Base-by-base conservation (phyloP, 2,888 invertebrate species). In the Cistogaster globosa region DNA sequence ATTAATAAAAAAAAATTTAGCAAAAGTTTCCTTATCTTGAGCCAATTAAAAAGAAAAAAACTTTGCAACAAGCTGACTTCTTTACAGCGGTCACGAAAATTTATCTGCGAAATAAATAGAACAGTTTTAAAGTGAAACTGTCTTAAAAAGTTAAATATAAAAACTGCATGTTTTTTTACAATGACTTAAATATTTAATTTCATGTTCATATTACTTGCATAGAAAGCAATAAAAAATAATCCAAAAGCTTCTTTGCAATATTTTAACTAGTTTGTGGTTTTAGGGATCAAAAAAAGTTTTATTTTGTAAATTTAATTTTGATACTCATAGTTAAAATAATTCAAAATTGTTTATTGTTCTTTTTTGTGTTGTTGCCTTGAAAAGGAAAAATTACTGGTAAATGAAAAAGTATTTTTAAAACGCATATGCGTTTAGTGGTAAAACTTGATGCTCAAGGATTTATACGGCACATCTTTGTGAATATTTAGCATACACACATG, bases 241-340 rank as follows among this genome's bases (percentile, higher is more conserved):
- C 55, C 20, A 57, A 65, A 72, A 48, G 57, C 72, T 72, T 65
- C 65, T 58, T 57, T 38, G 48, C 36, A 72, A 72, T 72, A 67
- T 72, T 72, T 72, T 42, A 80, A 67, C 65, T 80, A n/a, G n/a
- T n/a, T n/a, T 72, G 79, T 32, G 79, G 79, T 55, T 68, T 22
- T n/a, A 38, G 58, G 65, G 26, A 32, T 67, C 48, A 48, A 58
- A 18, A 16, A 57, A 67, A 38, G 18, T 80, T 60, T 67, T 67
- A 38, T 72, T 74, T n/a, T n/a, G n/a, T n/a, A n/a, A n/a, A n/a
- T n/a, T n/a, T n/a, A n/a, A n/a, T n/a, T n/a, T 74, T 42, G 42
- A 51, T 65, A 63, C 42, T 78, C 63, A 79, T 62, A 77, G 72
- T 68, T 80, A 63, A 84, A 84, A 80, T 62, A 77, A 80, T 76